A percentile compares a stretch with the other conserved stretches of the same genome.
phyloP scores from a whole-genome alignment of 1,140 invertebrate species.

The Arctopsyche grandis region DNA sequence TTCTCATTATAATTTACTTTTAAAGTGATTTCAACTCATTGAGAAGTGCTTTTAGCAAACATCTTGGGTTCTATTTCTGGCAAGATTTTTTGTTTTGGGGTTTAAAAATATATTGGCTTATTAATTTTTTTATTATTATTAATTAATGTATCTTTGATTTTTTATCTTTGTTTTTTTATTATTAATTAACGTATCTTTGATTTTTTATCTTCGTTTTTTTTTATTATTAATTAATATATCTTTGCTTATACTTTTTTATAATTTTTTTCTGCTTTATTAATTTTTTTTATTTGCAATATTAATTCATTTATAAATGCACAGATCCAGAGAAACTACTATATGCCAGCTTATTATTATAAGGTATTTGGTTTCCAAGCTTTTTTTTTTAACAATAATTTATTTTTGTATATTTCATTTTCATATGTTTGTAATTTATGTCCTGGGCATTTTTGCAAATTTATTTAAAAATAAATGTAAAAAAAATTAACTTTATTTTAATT shows the following conservation, averaged over 20 bases:
- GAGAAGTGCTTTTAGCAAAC: too few relatives aligned
- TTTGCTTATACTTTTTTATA: background rate
- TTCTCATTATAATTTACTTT: too few relatives aligned
- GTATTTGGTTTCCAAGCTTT: slow-evolving; percentile 21
- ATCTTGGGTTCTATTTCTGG: too few relatives aligned
- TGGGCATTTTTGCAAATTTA: too few relatives aligned
- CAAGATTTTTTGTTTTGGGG: background rate
- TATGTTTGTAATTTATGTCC: too few relatives aligned
- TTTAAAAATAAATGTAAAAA: too few relatives aligned
- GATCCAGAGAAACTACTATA: slow-evolving; percentile 50
- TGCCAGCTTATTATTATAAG: slow-evolving; percentile 40
- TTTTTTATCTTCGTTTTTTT: background rate
- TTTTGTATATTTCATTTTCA: too few relatives aligned
- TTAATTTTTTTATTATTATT: background rate
- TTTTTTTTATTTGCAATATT: slow-evolving; percentile 45
- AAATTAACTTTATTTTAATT: too few relatives aligned
- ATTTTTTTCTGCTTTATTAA: slow-evolving; percentile 37
- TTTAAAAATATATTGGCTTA: background rate
- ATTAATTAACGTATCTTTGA: too few relatives aligned
- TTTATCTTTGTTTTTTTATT: background rate
- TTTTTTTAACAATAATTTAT: background rate
- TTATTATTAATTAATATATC: background rate
- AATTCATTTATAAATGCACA: slow-evolving; percentile 49
- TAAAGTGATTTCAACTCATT: too few relatives aligned
- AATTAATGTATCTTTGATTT: too few relatives aligned